Evolutionary conservation across 2,888 invertebrate genomes (phyloP), one percentile per base, ranked within the genome.

Genomic region (Patella caerulea): DNA sequence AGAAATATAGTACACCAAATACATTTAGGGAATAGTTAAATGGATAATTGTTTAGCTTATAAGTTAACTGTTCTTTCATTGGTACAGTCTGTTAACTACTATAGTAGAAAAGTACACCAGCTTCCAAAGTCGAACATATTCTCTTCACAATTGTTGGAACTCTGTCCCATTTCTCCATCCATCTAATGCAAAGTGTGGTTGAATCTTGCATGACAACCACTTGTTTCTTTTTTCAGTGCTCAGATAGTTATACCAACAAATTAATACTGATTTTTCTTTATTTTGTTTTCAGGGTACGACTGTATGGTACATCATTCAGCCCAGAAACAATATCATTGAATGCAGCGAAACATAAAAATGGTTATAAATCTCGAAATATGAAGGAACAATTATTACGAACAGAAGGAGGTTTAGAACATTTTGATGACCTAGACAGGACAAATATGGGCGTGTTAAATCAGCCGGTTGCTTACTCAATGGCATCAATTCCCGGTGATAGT

Each of bases 301-400:
- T 85, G 56, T 82, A 78, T 59, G 86, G 86, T 9, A 81, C 84
- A 3, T 80, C 82, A 29, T 88, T 85, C 78, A 86, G 84, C 74
- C 88, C 88, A 56, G 88, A 89, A 74, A 85, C 85, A 45, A 81
- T 88, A 9, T 87, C 88, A 2, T 79, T 89, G 29, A 87, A 84
- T 75, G 81, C 84, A 15, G 83, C 82, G 76, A 15, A 79, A 77
- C 45, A 45, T 45, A 45, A 45, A 45, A 73, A 76, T 55, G 65
- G 75, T 71, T 72, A 83, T 75, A 65, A 83, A 73, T 78, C 82
- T 24, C 83, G 86, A 14, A 87, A 84, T 14, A 90, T 90, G 89
- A 90, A 90, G 75, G 88, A 90, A 76, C 90, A 90, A 82, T 83
- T 90, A 14, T 82, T 90, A 19, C 79, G 81, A 78, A 81, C 78